A percentile compares a stretch with the other conserved stretches of the same genome.
Conservation (phyloP, 2,113 vertebrate species). For the Brachionichthys hirsutus region DNA sequence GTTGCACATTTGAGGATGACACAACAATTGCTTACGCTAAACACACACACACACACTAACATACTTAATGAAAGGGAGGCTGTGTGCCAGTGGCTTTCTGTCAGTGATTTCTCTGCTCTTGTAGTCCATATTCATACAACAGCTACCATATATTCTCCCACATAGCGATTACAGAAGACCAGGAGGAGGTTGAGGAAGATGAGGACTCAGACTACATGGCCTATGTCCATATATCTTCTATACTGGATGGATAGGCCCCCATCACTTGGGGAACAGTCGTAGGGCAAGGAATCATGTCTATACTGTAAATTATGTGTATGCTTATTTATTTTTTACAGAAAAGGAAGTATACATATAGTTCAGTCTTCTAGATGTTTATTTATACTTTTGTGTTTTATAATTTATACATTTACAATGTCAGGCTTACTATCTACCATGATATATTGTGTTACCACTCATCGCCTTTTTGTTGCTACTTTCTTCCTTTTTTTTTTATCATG, state of each 20-base stretch:
- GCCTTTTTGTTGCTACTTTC: conserved; percentile 57
- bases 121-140: conserved; percentile 97
- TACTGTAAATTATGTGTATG: conserved; percentile 99
- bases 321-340: conserved; percentile 99
- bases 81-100: conserved; percentile 82
- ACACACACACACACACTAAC: conserved; percentile 42
- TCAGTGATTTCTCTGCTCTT: conserved; percentile 93
- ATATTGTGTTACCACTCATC: conserved; percentile 76
- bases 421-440: conserved; percentile 96
- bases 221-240: conserved; percentile 93
- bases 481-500: conserved; percentile 78
- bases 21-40: conserved; percentile 76
- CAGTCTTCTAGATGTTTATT: conserved; percentile 99
- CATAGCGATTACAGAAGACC: conserved; percentile 99
- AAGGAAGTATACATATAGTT: conserved; percentile 98
- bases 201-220: conserved; percentile 97
- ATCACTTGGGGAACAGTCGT: conserved; percentile 84
- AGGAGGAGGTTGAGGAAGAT: conserved; percentile 94
- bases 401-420: conserved; percentile 99
- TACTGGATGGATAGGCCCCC: conserved; percentile 95
- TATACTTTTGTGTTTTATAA: conserved; percentile 99
- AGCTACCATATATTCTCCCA: conserved; percentile 99
- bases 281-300: conserved; percentile 90
- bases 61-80: conserved; percentile 39
- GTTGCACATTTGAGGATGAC: conserved; percentile 81